Base-by-base conservation (phyloP, 2,888 invertebrate genomes). In the Polydesmus complanatus region DNA sequence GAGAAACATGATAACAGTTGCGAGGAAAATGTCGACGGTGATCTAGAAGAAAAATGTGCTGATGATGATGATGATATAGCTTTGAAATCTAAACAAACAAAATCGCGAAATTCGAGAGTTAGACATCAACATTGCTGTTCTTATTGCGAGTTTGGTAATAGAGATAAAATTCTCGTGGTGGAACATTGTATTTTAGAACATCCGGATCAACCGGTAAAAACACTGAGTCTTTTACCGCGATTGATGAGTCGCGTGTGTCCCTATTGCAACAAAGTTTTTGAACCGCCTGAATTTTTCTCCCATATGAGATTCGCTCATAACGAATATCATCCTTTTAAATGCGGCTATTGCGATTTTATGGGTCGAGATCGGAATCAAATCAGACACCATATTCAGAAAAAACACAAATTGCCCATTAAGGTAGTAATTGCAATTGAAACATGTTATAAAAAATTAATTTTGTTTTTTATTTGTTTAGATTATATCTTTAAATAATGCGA, bases 261-360 rank as follows among this genome's bases (percentile, higher is more conserved):
- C 3, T 63, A 63, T 47, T 63, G 63, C 25, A 56, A 48, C 23
- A 54, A 61, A 37, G 19, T 25, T n/a, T 63, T 63, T 27, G 62
- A 61, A 23, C 54, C 62, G 37, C 27, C 59, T 3, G 63, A 63
- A 48, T 63, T 63, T 56, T 64, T 64, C 37, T 58, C 65, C 49
- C 67, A 67, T 54, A 66, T 67, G 63, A 58, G 65, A 8, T 58
- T 56, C 22, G 48, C 54, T 19, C 66, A 67, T 49, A 61, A 60
- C 27, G 62, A 63, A 27, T 61, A 62, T 22, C 66, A 66, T 52
- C 67, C 66, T 0, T 64, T 62, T 54, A 64, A 63, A 54, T 67
- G 67, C 59, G 66, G 64, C 37, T 66, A 65, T 49, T 67, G 67
- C 57, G 65, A 63, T 21, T 67, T 67, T 58, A 61, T 64, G 62